Base-by-base conservation (phyloP, 2,113 vertebrate genomes). In the Oreocharis arfaki region DNA sequence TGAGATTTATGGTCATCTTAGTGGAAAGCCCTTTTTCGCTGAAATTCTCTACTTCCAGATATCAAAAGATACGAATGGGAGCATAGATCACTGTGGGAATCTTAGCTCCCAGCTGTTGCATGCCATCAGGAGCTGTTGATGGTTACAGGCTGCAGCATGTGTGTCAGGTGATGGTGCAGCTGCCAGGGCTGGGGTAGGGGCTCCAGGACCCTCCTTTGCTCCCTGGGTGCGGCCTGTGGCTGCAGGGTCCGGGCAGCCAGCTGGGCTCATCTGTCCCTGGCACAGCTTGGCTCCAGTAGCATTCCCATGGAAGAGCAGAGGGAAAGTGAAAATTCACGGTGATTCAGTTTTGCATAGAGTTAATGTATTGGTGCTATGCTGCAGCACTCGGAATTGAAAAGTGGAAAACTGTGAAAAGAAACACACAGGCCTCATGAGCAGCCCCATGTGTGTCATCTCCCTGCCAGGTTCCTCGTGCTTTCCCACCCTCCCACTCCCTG, bases 1-100 rank as follows among this genome's bases (percentile, higher is more conserved):
- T 92, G 97, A 98, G 97, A 98, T 98, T 98, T 98, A 98, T 97
- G 97, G 96, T 89, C 88, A 83, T 96, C 97, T 97, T 80, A 91
- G 96, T 84, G 91, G 91, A 98, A 97, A 98, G 95, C 89, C 96
- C 96, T 96, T 98, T 97, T 96, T 97, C 1, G 68, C 96, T 95
- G 96, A 97, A 98, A 97, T 97, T 97, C 96, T 96, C 90, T 96
- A 70, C 96, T 97, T 97, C 89, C 92, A 97, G 96, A 97, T 97
- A 94, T 93, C 95, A 96, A 87, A 97, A 97, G 94, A 97, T 95
- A 97, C 44, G 63, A 95, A 92, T 69, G 83, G 81, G 47, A 92
- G 59, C 74, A 93, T 84, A 88, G 96, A 93, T 97, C 97, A 97
- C 80, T 2, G 49, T 82, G 89, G 93, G 91, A 93, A 73, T 74